Base-by-base conservation (phyloP, 2,888 invertebrate species). In the Meiosimyza platycephala region DNA sequence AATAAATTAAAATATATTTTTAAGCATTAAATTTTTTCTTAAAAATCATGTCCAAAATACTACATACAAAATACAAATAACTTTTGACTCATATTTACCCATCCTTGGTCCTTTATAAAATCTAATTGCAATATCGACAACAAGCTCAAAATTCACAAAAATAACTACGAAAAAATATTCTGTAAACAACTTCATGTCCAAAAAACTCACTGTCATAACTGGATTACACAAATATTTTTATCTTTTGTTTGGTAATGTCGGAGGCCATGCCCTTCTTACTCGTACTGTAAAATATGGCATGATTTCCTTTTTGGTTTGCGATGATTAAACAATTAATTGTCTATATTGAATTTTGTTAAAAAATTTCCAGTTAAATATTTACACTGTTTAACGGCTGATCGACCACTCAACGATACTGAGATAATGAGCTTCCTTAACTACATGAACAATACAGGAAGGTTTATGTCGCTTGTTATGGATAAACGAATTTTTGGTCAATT, bases 191-290 rank as follows among this genome's bases (percentile, higher is more conserved):
- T 33, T 54, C 55, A 15, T 13, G 51, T 7, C 28, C 28, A 28
- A 28, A 28, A 28, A 28, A 28, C 4, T 28, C 28, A 59, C 51
- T 50, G 11, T 48, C 40, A 9, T 50, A 51, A 60, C 50, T 69
- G 69, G 60, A 69, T 60, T 69, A 60, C 28, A 28, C 28, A 28
- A 28, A 28, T 28, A 60, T 50, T n/a, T 51, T 60, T 60, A 51
- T 64, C 51, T 51, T 64, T 12, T 64, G 4, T 4, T 28, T 28
- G 28, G 3, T 28, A 28, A 28, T 28, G 28, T 28, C n/a, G n/a
- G n/a, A n/a, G n/a, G n/a, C n/a, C n/a, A n/a, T 28, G 28, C 22
- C 2, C 22, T 22, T 22, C 22, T 22, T 22, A 22, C 22, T 40
- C 3, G 40, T 40, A 22, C 4, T 7, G 40, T 40, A 40, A 7